phyloP scores from a whole-genome alignment of 2,797 vertebrate species.

The Channallabes apus region DNA sequence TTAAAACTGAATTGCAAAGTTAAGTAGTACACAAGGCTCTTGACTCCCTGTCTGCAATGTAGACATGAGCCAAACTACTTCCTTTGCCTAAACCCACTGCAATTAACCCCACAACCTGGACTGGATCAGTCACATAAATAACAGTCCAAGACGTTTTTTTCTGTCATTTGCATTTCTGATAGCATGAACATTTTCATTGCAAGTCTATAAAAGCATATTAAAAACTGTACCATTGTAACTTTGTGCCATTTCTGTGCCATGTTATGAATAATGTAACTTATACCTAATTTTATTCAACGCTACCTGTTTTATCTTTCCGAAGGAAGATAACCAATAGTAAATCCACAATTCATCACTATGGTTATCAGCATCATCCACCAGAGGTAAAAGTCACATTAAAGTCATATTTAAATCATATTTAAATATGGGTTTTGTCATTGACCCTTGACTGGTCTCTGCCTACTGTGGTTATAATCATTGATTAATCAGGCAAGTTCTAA shows the following conservation, averaged over 20 bases:
- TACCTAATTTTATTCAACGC: neutral
- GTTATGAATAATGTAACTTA: neutral
- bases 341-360: neutral
- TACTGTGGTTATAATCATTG: neutral
- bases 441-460: neutral
- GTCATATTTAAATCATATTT: neutral
- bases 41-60: slow-evolving; percentile 54
- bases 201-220: neutral
- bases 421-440: neutral
- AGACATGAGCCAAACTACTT: slow-evolving; percentile 60
- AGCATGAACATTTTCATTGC: neutral
- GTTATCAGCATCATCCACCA: neutral
- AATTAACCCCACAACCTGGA: slow-evolving; percentile 71
- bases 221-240: neutral
- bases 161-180: neutral
- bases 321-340: neutral
- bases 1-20: slow-evolving; percentile 64
- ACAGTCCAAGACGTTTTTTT: neutral
- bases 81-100: slow-evolving; percentile 64
- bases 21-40: slow-evolving; percentile 64
- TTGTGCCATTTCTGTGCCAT: too few species aligned
- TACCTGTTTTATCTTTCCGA: neutral
- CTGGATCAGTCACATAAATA: slow-evolving; percentile 58
- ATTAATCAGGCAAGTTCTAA: neutral
- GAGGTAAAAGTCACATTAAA: neutral